A percentile compares a stretch with the other conserved stretches of the same genome.
Conservation (phyloP, 1,140 invertebrate genomes). For the Plectus sambesii region DNA sequence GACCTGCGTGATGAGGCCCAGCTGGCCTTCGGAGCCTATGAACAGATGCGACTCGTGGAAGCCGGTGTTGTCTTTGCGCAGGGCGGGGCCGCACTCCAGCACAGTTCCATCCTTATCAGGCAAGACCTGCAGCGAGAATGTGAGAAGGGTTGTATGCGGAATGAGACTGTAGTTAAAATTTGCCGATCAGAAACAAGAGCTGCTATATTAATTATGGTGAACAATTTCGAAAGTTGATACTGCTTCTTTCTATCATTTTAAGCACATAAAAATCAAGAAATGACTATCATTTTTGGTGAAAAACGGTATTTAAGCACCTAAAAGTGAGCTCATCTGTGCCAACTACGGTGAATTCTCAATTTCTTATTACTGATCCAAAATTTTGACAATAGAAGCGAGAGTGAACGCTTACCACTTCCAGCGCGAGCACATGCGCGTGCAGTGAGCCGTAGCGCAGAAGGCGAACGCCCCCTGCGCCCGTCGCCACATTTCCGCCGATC, state of each 20-base stretch:
- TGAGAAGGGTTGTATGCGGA: slow-evolving; percentile 11
- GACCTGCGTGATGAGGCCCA: slow-evolving; percentile 85
- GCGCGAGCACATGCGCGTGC: slow-evolving; percentile 76
- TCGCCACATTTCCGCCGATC: slow-evolving; percentile 90
- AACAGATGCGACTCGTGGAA: slow-evolving; percentile 92
- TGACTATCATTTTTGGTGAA: too few species aligned
- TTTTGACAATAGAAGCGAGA: too few species aligned
- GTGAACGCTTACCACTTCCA: slow-evolving; percentile 76
- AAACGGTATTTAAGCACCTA: too few species aligned
- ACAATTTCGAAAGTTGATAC: slow-evolving; percentile 7
- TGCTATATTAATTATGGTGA: not conserved
- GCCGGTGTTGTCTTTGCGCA: slow-evolving; percentile 94
- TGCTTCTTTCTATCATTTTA: not conserved
- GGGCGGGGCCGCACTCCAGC: slow-evolving; percentile 66
- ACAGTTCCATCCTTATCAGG: slow-evolving; percentile 67
- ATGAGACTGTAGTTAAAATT: slow-evolving; percentile 16
- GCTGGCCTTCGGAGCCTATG: slow-evolving; percentile 89
- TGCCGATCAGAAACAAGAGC: not conserved
- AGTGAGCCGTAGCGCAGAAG: slow-evolving; percentile 86
- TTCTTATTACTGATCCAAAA: too few species aligned
- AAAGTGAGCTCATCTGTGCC: too few species aligned
- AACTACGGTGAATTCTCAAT: too few species aligned
- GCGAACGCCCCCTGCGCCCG: slow-evolving; percentile 88
- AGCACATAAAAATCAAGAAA: slow-evolving; percentile 9
- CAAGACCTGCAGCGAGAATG: slow-evolving; percentile 57